Percentiles rank a stretch among this genome's conserved stretches.
Conservation (phyloP, 2,797 vertebrate genomes). For the Pogoniulus pusillus region DNA sequence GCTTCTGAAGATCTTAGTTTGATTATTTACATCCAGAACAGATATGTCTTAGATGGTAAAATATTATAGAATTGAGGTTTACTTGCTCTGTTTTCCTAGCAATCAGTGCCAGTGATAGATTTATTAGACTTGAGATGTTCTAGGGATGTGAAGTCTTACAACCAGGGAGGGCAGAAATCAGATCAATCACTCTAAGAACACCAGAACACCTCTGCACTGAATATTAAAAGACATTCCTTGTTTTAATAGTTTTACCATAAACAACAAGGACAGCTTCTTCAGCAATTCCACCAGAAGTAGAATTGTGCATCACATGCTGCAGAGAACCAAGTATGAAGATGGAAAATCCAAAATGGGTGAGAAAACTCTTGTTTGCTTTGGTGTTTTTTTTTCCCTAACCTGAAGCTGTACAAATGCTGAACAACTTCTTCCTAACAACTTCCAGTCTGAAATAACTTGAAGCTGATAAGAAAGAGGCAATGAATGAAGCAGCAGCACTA, state of each 20-base stretch:
- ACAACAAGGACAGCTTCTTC: conserved; percentile 96
- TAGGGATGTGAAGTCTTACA: neutral
- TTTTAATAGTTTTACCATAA: conserved; percentile 92
- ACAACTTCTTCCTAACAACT: no score
- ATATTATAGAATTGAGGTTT: neutral
- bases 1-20: neutral
- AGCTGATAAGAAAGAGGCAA: no score
- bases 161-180: neutral
- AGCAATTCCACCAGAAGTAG: conserved; percentile 97
- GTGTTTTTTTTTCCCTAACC: neutral
- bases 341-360: conserved; percentile 98
- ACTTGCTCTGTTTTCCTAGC: neutral
- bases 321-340: conserved; percentile 97
- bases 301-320: conserved; percentile 95
- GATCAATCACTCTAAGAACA: neutral
- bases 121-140: neutral
- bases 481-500: no score
- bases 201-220: neutral
- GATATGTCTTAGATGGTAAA: neutral
- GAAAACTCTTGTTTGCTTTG: neutral
- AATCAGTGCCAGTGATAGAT: neutral
- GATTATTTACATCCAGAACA: neutral
- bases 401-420: neutral
- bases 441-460: no score
- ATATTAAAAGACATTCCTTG: conserved; percentile 30